Evolutionary conservation across 2,113 vertebrate species (phyloP).

Genomic region (Otolemur garnettii): DNA sequence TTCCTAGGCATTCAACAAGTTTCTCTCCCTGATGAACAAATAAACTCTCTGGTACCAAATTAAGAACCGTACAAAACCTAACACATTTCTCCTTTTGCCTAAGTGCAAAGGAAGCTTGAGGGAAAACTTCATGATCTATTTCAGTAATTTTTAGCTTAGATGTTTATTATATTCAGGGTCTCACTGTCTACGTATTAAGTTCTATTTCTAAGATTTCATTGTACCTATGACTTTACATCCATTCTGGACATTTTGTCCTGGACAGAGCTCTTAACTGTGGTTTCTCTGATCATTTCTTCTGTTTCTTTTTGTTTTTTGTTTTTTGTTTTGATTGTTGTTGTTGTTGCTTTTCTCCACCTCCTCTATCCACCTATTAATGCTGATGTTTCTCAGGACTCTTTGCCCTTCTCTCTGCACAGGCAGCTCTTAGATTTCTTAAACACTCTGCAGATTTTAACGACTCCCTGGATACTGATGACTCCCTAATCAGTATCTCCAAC

Average conservation of each 20-base stretch:
- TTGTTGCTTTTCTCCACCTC: not conserved
- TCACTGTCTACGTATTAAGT: not conserved
- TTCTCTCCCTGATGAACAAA: slow-evolving; percentile 31
- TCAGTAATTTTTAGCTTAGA: not conserved
- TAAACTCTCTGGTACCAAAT: not conserved
- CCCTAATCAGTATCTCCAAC: not conserved
- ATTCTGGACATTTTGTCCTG: not conserved
- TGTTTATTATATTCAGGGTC: not conserved
- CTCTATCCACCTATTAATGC: not conserved
- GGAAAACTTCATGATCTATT: not conserved
- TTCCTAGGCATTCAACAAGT: not conserved
- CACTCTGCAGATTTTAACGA: not conserved
- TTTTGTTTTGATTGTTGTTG: too few species aligned
- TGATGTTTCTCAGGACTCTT: not conserved
- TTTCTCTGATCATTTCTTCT: not conserved
- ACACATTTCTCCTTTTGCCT: not conserved
- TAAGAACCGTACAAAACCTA: not conserved
- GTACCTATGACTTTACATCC: not conserved
- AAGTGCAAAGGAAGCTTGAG: not conserved
- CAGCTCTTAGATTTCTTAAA: not conserved
- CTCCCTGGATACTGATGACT: not conserved
- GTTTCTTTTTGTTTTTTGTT: too few species aligned
- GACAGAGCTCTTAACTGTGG: not conserved
- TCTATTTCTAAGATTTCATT: not conserved
- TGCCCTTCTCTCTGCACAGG: not conserved